These are phyloP conservation scores for Bambusicola thoracicus DNA, from an alignment of 2,113 vertebrate species.

Conservation along the genomic window DNA sequence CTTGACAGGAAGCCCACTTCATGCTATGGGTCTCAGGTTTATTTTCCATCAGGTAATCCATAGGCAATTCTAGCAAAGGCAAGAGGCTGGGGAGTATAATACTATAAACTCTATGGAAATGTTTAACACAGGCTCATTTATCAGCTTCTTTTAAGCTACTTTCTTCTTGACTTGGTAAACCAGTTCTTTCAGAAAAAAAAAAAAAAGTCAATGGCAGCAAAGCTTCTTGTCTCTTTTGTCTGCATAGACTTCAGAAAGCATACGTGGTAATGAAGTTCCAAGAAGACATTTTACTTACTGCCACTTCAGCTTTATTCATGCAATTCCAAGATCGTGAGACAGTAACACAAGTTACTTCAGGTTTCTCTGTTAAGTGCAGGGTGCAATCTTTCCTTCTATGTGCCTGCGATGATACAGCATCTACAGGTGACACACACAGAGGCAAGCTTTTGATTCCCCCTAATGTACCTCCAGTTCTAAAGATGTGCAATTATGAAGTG, in stretches of 20 bases:
- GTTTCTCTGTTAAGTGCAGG: background rate
- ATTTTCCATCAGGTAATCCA: background rate
- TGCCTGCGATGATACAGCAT: background rate
- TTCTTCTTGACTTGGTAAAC: background rate
- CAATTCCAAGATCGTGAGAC: background rate
- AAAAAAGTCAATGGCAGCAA: background rate
- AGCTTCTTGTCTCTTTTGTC: background rate
- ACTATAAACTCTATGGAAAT: background rate
- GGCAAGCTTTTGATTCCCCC: background rate
- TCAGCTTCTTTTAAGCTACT: background rate
- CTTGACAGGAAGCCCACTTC: background rate
- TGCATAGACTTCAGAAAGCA: background rate
- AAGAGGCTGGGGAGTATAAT: background rate
- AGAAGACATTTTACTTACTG: background rate
- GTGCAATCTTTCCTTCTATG: background rate
- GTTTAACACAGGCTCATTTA: background rate
- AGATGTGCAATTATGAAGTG: background rate
- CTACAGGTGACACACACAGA: background rate
- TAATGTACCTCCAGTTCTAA: background rate
- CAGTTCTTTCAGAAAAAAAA: background rate
- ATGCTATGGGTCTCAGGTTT: background rate
- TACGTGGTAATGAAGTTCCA: background rate
- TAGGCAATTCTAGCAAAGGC: background rate
- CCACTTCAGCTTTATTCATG: background rate
- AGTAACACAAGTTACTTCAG: background rate